Conservation (phyloP, 2,113 vertebrate genomes). For the Heliornis fulica region DNA sequence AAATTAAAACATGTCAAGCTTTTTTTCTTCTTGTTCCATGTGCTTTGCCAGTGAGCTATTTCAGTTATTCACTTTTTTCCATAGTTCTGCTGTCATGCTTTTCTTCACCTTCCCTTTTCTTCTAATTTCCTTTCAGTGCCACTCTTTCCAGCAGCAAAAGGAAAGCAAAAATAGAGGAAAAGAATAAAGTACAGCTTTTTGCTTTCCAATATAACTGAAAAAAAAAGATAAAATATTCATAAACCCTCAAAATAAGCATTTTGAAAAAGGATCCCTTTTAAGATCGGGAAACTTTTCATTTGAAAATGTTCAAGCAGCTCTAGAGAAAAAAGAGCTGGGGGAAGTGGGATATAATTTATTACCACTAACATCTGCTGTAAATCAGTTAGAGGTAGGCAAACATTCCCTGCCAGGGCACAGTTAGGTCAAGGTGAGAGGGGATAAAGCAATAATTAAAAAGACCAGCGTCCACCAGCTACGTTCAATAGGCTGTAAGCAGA, state of each 20-base stretch:
- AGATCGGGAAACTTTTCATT: slow-evolving; percentile 52
- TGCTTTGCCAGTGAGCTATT: slow-evolving; percentile 43
- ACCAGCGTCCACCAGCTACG: background rate
- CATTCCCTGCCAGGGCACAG: slow-evolving; percentile 39
- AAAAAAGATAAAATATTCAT: background rate
- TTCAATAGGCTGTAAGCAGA: background rate
- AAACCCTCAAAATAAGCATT: background rate
- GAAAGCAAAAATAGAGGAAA: background rate
- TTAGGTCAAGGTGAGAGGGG: slow-evolving; percentile 59
- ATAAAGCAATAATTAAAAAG: slow-evolving; percentile 58
- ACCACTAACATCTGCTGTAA: slow-evolving; percentile 59
- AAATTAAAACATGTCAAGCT: slow-evolving; percentile 30
- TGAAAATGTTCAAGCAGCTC: slow-evolving; percentile 19
- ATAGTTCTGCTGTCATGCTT: background rate
- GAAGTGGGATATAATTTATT: slow-evolving; percentile 61
- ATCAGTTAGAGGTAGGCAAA: slow-evolving; percentile 63
- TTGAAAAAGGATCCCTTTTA: background rate
- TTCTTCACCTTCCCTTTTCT: background rate
- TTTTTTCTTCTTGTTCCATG: background rate
- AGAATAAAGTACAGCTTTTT: background rate
- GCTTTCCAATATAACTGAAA: background rate
- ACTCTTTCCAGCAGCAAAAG: background rate
- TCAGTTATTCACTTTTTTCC: slow-evolving; percentile 24
- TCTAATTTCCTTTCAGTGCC: background rate
- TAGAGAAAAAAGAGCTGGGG: background rate